Base-by-base conservation (phyloP, 2,113 vertebrate genomes). In the Python bivittatus region DNA sequence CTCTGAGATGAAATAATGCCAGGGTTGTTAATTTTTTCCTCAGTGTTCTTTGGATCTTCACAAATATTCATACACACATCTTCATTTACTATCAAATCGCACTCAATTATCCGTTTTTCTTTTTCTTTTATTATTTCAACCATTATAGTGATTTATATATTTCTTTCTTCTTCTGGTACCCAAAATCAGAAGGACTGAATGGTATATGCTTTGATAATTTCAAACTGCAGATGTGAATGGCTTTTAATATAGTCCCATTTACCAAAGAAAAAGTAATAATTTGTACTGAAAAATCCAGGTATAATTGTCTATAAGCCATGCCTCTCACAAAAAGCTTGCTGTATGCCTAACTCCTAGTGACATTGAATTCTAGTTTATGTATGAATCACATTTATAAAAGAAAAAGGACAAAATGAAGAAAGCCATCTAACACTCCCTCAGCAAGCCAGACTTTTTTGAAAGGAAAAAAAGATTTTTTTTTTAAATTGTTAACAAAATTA, bases 191-290 rank as follows among this genome's bases (percentile, higher is more conserved):
- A 89, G 88, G 86, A 94, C 91, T 92, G 72, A 0, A 93, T 96
- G 68, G 88, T 29, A 92, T 90, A 83, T 58, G 83, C 87, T 93
- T 92, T 10, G 0, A 84, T 94, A 94, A 95, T 95, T 95, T 79
- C 91, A 87, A 96, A 94, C 88, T 93, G 92, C 84, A 93, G 94
- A 93, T 91, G 91, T 93, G 92, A 96, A 96, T 95, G 93, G 93
- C 89, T 89, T 94, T 90, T 95, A 93, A 96, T 94, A 85, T 86
- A 95, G 94, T 88, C 10, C 90, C 60, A 90, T 88, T 91, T 94
- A 85, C 92, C 88, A 79, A 88, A 93, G n/a, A n/a, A 93, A 94
- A 95, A 92, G 90, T 92, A 89, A 91, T 57, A 95, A 89, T 89
- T 88, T 91, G 83, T 72, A 53, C 90, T 92, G 29, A 94, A 87